phyloP scores from a whole-genome alignment of 2,797 vertebrate genomes.

The Eidolon dupreanum region DNA sequence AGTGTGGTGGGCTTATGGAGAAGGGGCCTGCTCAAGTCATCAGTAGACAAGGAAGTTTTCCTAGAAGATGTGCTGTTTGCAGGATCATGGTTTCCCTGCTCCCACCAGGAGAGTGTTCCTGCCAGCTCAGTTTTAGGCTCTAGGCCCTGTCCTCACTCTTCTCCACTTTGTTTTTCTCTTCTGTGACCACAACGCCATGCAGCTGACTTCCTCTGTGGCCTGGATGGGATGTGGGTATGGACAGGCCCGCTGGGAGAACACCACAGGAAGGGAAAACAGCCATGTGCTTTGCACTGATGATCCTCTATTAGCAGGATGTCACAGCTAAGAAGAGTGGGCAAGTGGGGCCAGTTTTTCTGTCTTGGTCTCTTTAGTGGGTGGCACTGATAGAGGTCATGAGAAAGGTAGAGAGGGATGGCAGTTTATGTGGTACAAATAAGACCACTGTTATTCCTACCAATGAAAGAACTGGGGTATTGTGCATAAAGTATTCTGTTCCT shows the following conservation, averaged over 20 bases:
- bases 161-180: background rate
- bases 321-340: background rate
- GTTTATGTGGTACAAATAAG: background rate
- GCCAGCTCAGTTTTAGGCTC: background rate
- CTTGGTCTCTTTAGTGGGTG: background rate
- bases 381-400: background rate
- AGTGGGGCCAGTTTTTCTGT: background rate
- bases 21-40: background rate
- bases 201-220: background rate
- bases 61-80: background rate
- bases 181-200: background rate
- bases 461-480: background rate
- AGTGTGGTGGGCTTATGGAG: background rate
- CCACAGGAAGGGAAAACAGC: background rate
- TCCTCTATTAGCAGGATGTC: background rate
- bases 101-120: background rate
- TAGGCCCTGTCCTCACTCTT: background rate
- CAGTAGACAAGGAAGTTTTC: background rate
- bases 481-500: background rate
- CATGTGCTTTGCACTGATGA: background rate
- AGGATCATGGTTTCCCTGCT: background rate
- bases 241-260: background rate
- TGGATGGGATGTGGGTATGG: background rate
- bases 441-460: too few species aligned
- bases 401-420: background rate